A percentile compares a stretch with the other conserved stretches of the same genome.
These are phyloP conservation scores for Caenorhabditis japonica DNA, from an alignment of 2,888 invertebrate species.

Conservation along the genomic window DNA sequence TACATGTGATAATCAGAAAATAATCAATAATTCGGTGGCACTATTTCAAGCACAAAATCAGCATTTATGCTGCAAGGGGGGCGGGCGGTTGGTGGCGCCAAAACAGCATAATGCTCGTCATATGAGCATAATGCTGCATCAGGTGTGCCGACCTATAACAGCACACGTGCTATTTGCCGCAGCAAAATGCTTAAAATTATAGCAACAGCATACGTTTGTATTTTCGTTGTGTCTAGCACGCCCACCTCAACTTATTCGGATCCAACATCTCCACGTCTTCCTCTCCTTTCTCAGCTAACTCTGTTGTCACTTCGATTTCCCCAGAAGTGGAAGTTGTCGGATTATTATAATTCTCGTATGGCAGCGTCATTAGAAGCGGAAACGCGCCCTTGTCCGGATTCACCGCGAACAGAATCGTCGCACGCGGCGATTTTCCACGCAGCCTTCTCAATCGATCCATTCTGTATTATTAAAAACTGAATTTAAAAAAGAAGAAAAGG, in stretches of 20 bases:
- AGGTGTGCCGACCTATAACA: too few relatives aligned
- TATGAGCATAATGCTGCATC: too few relatives aligned
- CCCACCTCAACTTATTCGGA: conserved; percentile 28
- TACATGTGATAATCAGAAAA: too few relatives aligned
- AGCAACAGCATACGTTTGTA: neutral
- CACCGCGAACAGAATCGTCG: conserved; percentile 51
- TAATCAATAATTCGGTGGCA: too few relatives aligned
- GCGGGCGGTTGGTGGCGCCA: too few relatives aligned
- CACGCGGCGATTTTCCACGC: conserved; percentile 46
- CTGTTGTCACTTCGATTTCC: conserved; percentile 5
- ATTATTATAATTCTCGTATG: conserved; percentile 47
- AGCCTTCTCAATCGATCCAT: conserved; percentile 30
- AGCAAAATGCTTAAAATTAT: too few relatives aligned
- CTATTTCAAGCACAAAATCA: too few relatives aligned
- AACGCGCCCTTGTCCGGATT: conserved; percentile 56
- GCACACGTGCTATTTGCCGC: too few relatives aligned
- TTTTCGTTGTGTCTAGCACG: neutral
- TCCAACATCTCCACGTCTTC: conserved; percentile 5
- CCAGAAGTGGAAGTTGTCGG: conserved; percentile 31
- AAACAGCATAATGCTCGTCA: too few relatives aligned
- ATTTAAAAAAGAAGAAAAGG: too few relatives aligned
- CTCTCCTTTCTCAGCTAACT: neutral
- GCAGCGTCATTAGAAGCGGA: conserved; percentile 54
- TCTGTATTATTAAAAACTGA: too few relatives aligned
- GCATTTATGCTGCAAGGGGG: too few relatives aligned